Base-by-base conservation (phyloP, 2,113 vertebrate genomes). In the Orthonyx spaldingii region DNA sequence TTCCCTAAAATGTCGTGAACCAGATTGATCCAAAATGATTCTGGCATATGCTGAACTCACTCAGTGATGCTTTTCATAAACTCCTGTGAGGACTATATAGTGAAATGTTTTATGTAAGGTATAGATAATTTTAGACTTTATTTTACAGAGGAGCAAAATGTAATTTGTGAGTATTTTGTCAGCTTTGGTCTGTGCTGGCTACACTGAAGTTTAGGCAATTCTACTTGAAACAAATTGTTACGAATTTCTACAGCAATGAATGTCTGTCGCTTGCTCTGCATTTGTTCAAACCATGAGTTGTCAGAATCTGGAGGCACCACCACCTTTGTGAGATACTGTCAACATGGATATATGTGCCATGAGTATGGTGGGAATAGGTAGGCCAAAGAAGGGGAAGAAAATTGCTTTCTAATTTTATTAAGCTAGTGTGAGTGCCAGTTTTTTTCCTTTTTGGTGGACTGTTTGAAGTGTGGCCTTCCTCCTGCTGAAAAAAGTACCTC, bases 11-110 rank as follows among this genome's bases (percentile, higher is more conserved):
- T 42, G 80, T 95, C 23, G 4, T 95, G 93, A 97, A 89, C 95
- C 93, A 97, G 97, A 96, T 95, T 96, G 92, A 89, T 97, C 92
- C 89, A 84, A 92, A 95, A 84, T 96, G 30, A 68, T 94, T 97
- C 91, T 94, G 96, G 71, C 96, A 96, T 95, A 94, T 90, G 75
- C 82, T 74, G 82, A 89, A 90, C 89, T 91, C 93, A n/a, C 87
- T 96, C 92, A 93, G 94, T 82, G 91, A 81, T 94, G 63, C 87
- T 75, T 92, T 94, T 94, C 80, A 66, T 76, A 44, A 91, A 70
- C 26, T 95, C 85, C 66, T 94, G 3, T 69, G 88, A 77, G 84
- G 55, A 59, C 81, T 79, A 42, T 84, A 85, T 69, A 75, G 80
- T 88, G 59, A 91, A 89, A 71, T 93, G 69, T 74, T 83, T 93